These are phyloP conservation scores for Scaptomyza polygonia DNA, from an alignment of 2,888 invertebrate genomes.

Conservation along the genomic window DNA sequence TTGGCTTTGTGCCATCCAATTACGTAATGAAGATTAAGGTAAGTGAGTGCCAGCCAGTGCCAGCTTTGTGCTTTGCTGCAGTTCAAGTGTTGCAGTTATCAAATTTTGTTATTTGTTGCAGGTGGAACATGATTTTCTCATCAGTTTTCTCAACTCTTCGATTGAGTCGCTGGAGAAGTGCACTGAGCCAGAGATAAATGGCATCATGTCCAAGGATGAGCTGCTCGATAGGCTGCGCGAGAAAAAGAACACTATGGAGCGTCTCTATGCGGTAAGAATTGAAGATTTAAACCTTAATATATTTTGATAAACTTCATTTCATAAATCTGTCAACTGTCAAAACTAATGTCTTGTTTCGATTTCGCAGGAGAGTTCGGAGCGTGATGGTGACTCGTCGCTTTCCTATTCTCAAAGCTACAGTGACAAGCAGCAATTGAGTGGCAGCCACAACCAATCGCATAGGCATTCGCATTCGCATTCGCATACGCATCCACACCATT, in stretches of 20 bases:
- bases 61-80: neutral
- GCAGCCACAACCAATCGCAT: slow-evolving; percentile 57
- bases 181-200: slow-evolving; percentile 83
- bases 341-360: neutral
- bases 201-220: slow-evolving; percentile 86
- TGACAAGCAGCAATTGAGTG: slow-evolving; percentile 71
- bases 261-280: slow-evolving; percentile 78
- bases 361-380: slow-evolving; percentile 77
- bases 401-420: slow-evolving; percentile 83
- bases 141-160: slow-evolving; percentile 90
- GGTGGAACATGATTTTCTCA: slow-evolving; percentile 90
- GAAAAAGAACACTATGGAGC: slow-evolving; percentile 85
- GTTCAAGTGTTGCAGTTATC: neutral
- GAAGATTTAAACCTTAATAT: too few species aligned
- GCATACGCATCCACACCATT: too few species aligned
- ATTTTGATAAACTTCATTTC: too few species aligned
- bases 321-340: too few species aligned
- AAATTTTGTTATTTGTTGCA: slow-evolving; percentile 69
- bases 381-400: slow-evolving; percentile 81
- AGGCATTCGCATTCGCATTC: too few species aligned
- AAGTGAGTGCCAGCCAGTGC: slow-evolving; percentile 39
- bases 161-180: slow-evolving; percentile 86
- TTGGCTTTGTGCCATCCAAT: slow-evolving; percentile 94
- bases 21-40: slow-evolving; percentile 93
- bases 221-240: slow-evolving; percentile 87